Conservation (phyloP, 1,140 invertebrate genomes). For the Platyscapa corneri region DNA sequence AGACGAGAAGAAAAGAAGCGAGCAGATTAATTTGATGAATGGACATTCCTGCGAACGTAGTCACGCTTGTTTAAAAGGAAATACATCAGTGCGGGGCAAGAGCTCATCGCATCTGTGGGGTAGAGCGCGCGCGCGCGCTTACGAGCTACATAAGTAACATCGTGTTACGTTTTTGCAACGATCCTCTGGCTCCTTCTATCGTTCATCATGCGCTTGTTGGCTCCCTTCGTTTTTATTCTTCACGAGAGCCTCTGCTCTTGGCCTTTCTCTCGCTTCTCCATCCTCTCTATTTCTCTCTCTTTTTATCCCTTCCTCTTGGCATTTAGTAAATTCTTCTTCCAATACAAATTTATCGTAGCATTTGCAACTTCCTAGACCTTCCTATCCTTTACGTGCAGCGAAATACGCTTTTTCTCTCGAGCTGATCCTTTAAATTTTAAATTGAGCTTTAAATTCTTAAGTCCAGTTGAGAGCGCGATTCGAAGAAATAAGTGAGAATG, state of each 20-base stretch:
- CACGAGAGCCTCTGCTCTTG: not conserved
- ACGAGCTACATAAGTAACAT: constrained; percentile 51
- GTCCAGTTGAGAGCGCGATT: no score
- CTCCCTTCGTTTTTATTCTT: constrained; percentile 25
- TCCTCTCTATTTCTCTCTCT: not conserved
- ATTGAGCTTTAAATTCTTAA: not conserved
- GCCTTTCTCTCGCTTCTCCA: not conserved
- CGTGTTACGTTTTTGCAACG: constrained; percentile 57
- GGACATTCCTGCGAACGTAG: constrained; percentile 38
- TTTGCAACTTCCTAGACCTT: not conserved
- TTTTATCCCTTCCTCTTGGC: not conserved
- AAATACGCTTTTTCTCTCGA: not conserved
- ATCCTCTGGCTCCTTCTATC: constrained; percentile 51
- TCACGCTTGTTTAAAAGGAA: constrained; percentile 49
- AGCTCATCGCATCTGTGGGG: constrained; percentile 2
- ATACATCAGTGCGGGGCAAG: constrained; percentile 45
- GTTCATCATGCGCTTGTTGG: constrained; percentile 53
- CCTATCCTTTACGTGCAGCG: no score
- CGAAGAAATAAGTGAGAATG: not conserved
- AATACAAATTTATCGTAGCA: constrained; percentile 32
- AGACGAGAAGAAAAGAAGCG: constrained; percentile 21
- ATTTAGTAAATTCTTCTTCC: constrained; percentile 17
- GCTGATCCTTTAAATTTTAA: not conserved
- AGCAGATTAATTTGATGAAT: constrained; percentile 47
- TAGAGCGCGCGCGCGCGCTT: constrained; percentile 20